These are phyloP conservation scores for Drosophila ananassae DNA, from an alignment of 1,140 invertebrate genomes.

Conservation along the genomic window DNA sequence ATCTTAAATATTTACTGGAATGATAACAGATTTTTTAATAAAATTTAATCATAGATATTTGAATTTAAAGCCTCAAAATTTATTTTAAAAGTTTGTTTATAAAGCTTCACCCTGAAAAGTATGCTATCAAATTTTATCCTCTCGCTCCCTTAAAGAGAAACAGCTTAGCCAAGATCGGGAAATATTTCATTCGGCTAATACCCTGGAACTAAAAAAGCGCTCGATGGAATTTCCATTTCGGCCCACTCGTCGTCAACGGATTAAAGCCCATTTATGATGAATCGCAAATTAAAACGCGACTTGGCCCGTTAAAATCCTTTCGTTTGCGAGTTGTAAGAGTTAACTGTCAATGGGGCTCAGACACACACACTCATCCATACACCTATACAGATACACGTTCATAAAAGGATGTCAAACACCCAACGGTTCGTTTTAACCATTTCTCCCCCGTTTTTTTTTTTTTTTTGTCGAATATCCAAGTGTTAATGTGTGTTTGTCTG, in stretches of 20 bases:
- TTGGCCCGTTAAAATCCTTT: conserved; percentile 4
- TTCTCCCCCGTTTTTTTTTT: background rate
- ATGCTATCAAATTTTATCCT: background rate
- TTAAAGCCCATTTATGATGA: conserved; percentile 11
- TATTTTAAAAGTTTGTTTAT: background rate
- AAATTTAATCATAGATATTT: no score
- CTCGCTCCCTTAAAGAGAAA: no score
- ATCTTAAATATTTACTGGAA: no score
- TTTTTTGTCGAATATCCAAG: background rate
- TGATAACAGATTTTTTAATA: no score
- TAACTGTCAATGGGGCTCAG: conserved; percentile 20
- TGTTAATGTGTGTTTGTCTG: conserved; percentile 3
- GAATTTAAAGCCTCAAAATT: no score
- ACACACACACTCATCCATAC: background rate
- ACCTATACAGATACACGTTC: background rate
- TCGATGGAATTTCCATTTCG: conserved; percentile 1
- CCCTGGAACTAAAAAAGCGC: background rate
- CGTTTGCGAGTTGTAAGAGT: conserved; percentile 11
- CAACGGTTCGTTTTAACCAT: background rate
- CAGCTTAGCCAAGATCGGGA: background rate
- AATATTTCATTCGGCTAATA: background rate
- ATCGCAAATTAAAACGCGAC: conserved; percentile 16
- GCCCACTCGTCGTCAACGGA: conserved; percentile 8
- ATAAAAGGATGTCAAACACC: conserved; percentile 22
- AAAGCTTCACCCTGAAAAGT: background rate